Evolutionary conservation across 2,888 invertebrate genomes (phyloP).

Genomic region (Thysanoteuthis rhombus): DNA sequence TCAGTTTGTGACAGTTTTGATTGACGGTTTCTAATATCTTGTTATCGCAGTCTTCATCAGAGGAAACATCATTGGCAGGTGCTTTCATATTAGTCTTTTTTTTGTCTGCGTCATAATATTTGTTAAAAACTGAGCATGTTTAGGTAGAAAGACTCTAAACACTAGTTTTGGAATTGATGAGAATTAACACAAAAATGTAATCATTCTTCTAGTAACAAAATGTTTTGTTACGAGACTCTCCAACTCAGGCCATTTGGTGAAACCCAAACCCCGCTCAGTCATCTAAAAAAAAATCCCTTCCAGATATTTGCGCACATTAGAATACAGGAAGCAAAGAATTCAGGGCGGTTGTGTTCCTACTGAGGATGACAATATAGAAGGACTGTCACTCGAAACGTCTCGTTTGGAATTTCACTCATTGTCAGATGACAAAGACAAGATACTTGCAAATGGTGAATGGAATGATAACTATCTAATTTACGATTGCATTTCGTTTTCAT

Average conservation of each 20-base stretch:
- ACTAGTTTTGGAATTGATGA: too few relatives aligned
- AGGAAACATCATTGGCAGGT: too few relatives aligned
- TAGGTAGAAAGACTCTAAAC: too few relatives aligned
- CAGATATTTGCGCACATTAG: background rate
- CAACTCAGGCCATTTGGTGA: background rate
- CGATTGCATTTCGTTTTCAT: background rate
- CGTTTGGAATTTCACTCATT: background rate
- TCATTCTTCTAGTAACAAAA: background rate
- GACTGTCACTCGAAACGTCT: background rate
- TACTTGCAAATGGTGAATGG: background rate
- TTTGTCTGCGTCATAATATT: too few relatives aligned
- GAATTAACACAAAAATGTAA: too few relatives aligned
- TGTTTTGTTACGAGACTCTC: background rate
- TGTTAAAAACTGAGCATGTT: too few relatives aligned
- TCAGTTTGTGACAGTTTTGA: too few relatives aligned
- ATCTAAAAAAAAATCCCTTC: background rate
- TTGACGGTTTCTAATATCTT: too few relatives aligned
- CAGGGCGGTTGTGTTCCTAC: background rate
- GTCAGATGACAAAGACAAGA: background rate
- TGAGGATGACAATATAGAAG: background rate
- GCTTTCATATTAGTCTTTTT: too few relatives aligned
- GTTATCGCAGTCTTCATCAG: too few relatives aligned
- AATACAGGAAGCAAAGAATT: background rate
- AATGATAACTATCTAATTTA: background rate
- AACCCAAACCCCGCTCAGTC: background rate